Evolutionary conservation across 2,797 vertebrate species (phyloP).

Genomic region (Propithecus perrieri): DNA sequence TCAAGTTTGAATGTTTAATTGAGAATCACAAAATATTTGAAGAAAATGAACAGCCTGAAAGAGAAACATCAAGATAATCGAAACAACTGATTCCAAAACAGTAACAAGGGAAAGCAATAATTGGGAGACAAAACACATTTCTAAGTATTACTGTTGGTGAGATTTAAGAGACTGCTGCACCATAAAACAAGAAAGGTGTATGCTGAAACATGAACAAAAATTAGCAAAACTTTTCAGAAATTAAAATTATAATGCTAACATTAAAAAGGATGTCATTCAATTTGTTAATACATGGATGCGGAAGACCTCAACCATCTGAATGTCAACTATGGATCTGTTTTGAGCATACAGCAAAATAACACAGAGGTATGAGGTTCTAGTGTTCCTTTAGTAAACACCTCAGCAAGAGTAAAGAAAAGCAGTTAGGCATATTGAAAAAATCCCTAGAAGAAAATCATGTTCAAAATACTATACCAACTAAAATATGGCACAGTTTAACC

Average conservation of each 20-base stretch:
- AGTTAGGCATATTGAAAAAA: background rate
- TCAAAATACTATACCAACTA: background rate
- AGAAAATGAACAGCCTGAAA: background rate
- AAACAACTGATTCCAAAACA: background rate
- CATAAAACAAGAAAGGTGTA: background rate
- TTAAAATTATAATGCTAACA: background rate
- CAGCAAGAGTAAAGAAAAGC: background rate
- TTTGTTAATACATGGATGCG: background rate
- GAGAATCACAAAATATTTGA: background rate
- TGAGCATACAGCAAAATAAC: background rate
- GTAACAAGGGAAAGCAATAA: background rate
- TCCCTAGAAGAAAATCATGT: background rate
- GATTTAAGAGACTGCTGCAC: background rate
- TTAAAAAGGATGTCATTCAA: background rate
- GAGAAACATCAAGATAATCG: background rate
- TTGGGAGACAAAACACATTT: background rate
- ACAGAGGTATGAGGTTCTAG: background rate
- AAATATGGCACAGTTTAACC: background rate
- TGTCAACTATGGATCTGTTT: background rate
- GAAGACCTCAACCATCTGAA: background rate
- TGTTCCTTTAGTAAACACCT: background rate
- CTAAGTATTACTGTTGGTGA: background rate
- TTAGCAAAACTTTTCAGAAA: background rate
- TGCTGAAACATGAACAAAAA: background rate
- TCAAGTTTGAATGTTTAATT: background rate